phyloP scores from a whole-genome alignment of 2,888 invertebrate species.

The Aphidius colemani region DNA sequence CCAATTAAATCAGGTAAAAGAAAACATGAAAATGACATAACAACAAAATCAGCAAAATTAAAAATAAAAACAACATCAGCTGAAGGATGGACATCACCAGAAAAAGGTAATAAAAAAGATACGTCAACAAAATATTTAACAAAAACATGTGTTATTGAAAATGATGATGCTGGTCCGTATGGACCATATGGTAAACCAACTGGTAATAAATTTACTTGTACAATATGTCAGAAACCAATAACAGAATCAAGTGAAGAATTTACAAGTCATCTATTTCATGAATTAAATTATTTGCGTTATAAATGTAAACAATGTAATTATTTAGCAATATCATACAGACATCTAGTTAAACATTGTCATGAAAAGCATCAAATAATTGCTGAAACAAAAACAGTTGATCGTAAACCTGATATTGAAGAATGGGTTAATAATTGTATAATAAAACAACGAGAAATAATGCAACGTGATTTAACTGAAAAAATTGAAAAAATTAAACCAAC shows the following conservation, averaged over 20 bases:
- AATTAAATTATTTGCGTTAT: slow-evolving; percentile 70
- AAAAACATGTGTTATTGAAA: slow-evolving; percentile 21
- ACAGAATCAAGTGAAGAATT: slow-evolving; percentile 67
- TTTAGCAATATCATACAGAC: slow-evolving; percentile 58
- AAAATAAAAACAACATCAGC: slow-evolving; percentile 41
- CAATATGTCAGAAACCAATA: slow-evolving; percentile 66
- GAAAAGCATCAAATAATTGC: slow-evolving; percentile 15
- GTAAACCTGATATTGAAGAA: slow-evolving; percentile 61
- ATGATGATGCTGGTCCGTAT: slow-evolving; percentile 30
- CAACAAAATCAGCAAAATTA: slow-evolving; percentile 37
- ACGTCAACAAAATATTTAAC: slow-evolving; percentile 11
- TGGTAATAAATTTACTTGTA: slow-evolving; percentile 66
- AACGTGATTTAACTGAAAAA: slow-evolving; percentile 25
- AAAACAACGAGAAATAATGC: slow-evolving; percentile 46
- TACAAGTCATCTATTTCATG: slow-evolving; percentile 71
- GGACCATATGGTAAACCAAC: slow-evolving; percentile 63
- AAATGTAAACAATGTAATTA: slow-evolving; percentile 66
- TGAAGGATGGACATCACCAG: slow-evolving; percentile 38
- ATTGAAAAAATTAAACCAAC: neutral
- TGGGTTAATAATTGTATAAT: slow-evolving; percentile 61
- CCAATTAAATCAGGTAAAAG: slow-evolving; percentile 39
- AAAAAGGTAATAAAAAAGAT: slow-evolving; percentile 11
- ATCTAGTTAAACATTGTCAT: slow-evolving; percentile 19
- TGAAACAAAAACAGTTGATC: slow-evolving; percentile 46
- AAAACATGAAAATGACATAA: slow-evolving; percentile 41